phyloP scores from a whole-genome alignment of 2,113 vertebrate species.

The Butastur rufipennis region DNA sequence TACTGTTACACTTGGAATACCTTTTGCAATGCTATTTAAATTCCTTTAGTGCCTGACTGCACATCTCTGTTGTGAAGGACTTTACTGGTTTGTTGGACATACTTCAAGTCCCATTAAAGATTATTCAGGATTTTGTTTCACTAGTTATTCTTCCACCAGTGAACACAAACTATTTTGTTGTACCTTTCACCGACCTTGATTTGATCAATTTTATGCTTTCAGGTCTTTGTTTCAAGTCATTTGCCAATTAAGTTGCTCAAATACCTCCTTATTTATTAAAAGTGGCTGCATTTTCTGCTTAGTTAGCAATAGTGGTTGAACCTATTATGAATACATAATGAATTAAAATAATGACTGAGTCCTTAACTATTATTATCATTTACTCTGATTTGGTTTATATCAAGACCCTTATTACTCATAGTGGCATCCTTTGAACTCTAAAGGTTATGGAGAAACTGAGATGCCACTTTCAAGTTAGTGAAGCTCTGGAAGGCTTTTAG shows the following conservation, averaged over 20 bases:
- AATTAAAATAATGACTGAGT: background rate
- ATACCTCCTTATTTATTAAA: conserved; percentile 23
- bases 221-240: conserved; percentile 10
- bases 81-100: conserved; percentile 9
- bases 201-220: conserved; percentile 14
- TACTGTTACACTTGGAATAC: background rate
- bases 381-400: background rate
- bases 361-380: background rate
- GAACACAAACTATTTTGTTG: conserved; percentile 12
- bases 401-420: background rate
- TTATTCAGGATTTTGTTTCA: conserved; percentile 32
- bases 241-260: conserved; percentile 23
- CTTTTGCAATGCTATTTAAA: conserved; percentile 4
- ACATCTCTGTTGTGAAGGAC: background rate
- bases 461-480: background rate
- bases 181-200: background rate
- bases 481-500: background rate
- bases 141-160: conserved; percentile 21
- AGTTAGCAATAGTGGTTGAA: background rate
- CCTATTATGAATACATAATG: background rate
- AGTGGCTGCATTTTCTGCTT: conserved; percentile 20
- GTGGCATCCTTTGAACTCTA: background rate
- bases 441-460: background rate
- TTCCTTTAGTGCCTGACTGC: conserved; percentile 9
- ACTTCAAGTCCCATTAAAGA: conserved; percentile 12